These are phyloP conservation scores for Gnatocerus cornutus DNA, from an alignment of 2,888 invertebrate species.

Conservation along the genomic window DNA sequence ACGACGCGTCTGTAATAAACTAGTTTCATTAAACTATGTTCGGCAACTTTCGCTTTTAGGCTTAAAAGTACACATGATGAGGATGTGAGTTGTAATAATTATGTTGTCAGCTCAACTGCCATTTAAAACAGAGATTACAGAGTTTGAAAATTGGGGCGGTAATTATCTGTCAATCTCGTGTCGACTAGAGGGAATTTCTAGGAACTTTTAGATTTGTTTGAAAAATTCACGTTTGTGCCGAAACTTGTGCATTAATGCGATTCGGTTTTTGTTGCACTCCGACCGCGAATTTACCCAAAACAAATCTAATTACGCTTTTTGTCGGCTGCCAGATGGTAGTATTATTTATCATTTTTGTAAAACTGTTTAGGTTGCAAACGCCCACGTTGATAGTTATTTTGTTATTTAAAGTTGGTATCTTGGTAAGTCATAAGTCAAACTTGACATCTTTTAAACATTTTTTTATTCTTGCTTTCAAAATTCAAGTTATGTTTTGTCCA, in stretches of 20 bases:
- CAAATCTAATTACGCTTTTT: not conserved
- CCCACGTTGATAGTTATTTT: no score
- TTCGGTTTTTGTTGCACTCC: not conserved
- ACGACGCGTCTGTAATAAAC: no score
- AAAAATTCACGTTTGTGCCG: not conserved
- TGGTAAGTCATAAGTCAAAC: no score
- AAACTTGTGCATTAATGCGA: not conserved
- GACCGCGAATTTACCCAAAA: not conserved
- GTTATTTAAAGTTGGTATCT: no score
- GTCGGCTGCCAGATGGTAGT: not conserved
- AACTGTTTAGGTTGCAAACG: no score
- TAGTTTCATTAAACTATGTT: not conserved
- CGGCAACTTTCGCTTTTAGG: not conserved
- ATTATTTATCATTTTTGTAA: no score
- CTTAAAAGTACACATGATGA: not conserved
- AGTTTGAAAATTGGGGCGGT: not conserved
- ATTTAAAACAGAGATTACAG: conserved; percentile 12
- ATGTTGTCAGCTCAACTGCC: conserved; percentile 3
- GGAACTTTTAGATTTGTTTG: not conserved
- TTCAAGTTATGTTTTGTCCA: no score
- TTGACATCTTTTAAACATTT: no score
- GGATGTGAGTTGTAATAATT: not conserved
- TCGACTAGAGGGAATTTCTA: not conserved
- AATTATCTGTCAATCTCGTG: conserved; percentile 15
- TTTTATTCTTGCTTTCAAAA: no score